Percentiles rank a stretch among this genome's conserved stretches.
These are phyloP conservation scores for Tetraneura akinire DNA, from an alignment of 1,140 invertebrate species.

Conservation along the genomic window DNA sequence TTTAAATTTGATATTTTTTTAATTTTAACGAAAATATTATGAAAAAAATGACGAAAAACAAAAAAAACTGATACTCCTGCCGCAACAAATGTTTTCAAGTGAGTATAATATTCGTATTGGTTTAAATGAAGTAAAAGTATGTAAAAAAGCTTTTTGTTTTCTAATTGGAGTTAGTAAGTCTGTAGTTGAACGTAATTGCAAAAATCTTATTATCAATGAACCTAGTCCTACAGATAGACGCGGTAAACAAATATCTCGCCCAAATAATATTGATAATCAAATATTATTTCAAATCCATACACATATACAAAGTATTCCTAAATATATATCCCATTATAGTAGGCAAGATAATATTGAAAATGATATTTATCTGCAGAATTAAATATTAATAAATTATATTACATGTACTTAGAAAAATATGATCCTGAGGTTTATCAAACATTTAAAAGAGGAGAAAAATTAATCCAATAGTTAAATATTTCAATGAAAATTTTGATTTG, in stretches of 20 bases:
- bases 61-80: too few relatives aligned
- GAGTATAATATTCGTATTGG: neutral
- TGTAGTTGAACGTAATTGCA: neutral
- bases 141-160: neutral
- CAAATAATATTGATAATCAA: neutral
- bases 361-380: conserved; percentile 6
- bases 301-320: neutral
- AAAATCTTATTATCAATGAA: neutral
- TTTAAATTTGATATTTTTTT: too few relatives aligned
- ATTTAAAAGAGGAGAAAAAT: neutral
- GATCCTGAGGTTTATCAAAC: neutral
- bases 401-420: neutral
- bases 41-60: too few relatives aligned
- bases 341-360: conserved; percentile 5
- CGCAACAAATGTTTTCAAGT: too few relatives aligned
- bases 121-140: neutral
- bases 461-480: neutral
- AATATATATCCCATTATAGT: conserved; percentile 4
- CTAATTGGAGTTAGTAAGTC: neutral
- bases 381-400: conserved; percentile 14
- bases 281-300: conserved; percentile 7
- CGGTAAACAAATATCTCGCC: neutral
- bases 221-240: neutral
- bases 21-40: too few relatives aligned
- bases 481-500: conserved; percentile 2